A percentile compares a stretch with the other conserved stretches of the same genome.
Evolutionary conservation across 2,113 vertebrate genomes (phyloP).

Genomic region (Elgaria multicarinata): DNA sequence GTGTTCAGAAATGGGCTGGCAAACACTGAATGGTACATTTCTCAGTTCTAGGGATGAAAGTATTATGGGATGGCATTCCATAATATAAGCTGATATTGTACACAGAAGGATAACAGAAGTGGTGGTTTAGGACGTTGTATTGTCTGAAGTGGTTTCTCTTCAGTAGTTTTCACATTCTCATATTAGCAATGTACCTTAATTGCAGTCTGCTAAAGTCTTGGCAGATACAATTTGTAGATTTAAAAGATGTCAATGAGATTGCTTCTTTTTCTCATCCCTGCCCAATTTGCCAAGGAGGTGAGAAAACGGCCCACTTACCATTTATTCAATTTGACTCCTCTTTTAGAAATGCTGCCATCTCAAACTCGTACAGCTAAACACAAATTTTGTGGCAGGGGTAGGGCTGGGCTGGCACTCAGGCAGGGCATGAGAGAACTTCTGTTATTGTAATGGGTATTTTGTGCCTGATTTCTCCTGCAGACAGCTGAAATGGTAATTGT

Average conservation of each 20-base stretch:
- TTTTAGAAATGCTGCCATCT: conserved; percentile 11
- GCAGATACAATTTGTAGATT: not conserved
- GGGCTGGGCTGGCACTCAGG: not conserved
- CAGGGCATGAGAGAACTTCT: not conserved
- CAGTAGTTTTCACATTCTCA: not conserved
- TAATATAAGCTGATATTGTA: not conserved
- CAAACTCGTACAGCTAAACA: not conserved
- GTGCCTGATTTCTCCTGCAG: conserved; percentile 52
- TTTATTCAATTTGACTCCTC: conserved; percentile 6
- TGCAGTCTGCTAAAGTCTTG: not conserved
- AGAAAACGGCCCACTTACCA: conserved; percentile 36
- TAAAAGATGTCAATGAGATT: not conserved
- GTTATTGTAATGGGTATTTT: conserved; percentile 41
- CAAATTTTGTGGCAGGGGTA: not conserved
- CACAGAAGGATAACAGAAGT: not conserved
- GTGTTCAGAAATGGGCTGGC: not conserved
- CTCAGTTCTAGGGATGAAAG: not conserved
- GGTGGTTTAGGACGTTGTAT: not conserved
- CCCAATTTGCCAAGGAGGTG: not conserved
- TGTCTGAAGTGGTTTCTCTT: not conserved
- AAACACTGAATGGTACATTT: not conserved
- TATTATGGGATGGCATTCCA: not conserved
- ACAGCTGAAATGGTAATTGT: conserved; percentile 33
- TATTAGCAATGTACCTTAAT: not conserved
- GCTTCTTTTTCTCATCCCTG: not conserved